Evolutionary conservation across 2,888 invertebrate species (phyloP), one percentile per base, ranked within the genome.

Genomic region (Matsumyia berberina): DNA sequence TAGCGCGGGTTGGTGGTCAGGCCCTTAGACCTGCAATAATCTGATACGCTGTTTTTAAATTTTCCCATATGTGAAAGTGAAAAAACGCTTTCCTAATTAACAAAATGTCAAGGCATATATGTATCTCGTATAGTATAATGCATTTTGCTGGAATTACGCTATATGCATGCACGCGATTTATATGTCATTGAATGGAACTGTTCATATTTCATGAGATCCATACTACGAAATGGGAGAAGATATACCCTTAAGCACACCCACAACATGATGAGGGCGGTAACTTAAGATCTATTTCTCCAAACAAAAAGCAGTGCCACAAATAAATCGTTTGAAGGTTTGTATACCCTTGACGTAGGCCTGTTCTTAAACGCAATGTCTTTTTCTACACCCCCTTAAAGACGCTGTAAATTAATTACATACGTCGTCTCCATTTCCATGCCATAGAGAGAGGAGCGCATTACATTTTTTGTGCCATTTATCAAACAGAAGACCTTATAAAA

Each of bases 341-440:
- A 33, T 33, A 35, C 19, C 7, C 17, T 35, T 55, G 11, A 17
- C 17, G 9, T 19, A 39, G 24, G 42, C 15, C 42, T 17, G 19
- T 33, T 33, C 44, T 24, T 3, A 3, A 24, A 31, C 17, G 5
- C 17, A 46, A 46, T 62, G 15, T 39, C 9, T 33, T 31, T 33
- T 31, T 33, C 31, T 31, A 33, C 60, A 62, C 44, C 9, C 58
- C 39, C 42, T 24, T 12, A 4, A 29, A 44, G 6, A 11, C n/a
- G 7, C 24, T 29, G 31, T 9, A 31, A 64, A 64, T 64, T 49
- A 64, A 64, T 46, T 33, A 49, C n/a, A 64, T 33, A 7, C 17
- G 17, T 15, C 8, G 42, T 15, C 44, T 35, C 49, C 19, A n/a
- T 33, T 46, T 35, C 44, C 8, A 4, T 19, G 17, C 19, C 35